These are phyloP conservation scores for Panagrolaimus sp. DNA, from an alignment of 1,140 invertebrate species.

Conservation along the genomic window DNA sequence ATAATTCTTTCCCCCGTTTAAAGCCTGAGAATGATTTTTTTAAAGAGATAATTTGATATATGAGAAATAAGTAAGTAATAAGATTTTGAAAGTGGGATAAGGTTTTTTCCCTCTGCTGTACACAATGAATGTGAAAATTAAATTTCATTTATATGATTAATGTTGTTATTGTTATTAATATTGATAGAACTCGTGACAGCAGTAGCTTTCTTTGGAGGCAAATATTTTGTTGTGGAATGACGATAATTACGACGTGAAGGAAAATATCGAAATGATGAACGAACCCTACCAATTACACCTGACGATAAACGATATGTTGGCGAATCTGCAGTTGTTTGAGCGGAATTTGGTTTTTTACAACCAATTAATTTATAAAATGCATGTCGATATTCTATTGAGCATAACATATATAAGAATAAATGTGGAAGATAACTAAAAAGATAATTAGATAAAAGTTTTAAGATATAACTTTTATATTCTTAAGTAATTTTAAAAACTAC, in stretches of 20 bases:
- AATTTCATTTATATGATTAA: background rate
- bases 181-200: background rate
- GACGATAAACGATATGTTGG: constrained; percentile 4
- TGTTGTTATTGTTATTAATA: constrained; percentile 13
- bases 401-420: constrained; percentile 48
- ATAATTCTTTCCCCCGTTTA: no score
- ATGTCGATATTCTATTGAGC: constrained; percentile 44
- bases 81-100: no score
- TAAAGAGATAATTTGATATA: no score
- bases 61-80: no score
- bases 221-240: background rate
- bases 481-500: background rate
- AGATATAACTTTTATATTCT: no score
- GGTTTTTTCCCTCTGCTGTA: no score
- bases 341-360: background rate
- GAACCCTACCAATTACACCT: background rate
- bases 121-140: no score
- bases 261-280: background rate
- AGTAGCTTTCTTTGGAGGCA: constrained; percentile 1
- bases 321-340: background rate
- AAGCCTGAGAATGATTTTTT: no score
- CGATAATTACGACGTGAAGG: background rate
- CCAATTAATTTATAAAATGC: constrained; percentile 25
- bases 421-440: constrained; percentile 50
- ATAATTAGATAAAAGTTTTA: background rate